phyloP scores from a whole-genome alignment of 2,797 vertebrate species.

The Helicolenus hilgendorfi region DNA sequence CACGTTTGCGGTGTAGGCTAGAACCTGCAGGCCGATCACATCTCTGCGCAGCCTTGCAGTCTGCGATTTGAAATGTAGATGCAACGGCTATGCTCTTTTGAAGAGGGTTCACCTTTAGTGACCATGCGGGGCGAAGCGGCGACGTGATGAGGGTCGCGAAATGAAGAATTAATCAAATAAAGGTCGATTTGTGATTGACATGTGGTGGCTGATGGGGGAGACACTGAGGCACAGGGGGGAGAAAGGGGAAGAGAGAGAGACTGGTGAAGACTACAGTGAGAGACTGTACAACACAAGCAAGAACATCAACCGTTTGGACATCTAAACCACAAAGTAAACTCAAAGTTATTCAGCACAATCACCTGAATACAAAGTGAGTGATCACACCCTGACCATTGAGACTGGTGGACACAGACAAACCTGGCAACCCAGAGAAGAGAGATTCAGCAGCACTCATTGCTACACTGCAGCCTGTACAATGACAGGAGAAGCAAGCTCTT shows the following conservation, averaged over 20 bases:
- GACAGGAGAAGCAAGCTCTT: neutral
- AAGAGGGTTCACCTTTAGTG: slow-evolving; percentile 52
- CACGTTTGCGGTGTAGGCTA: slow-evolving; percentile 1
- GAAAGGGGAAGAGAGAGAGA: neutral
- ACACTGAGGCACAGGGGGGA: neutral
- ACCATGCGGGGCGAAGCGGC: neutral
- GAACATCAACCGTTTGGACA: neutral
- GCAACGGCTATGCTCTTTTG: slow-evolving; percentile 40
- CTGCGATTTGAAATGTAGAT: slow-evolving; percentile 65
- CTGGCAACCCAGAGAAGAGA: neutral
- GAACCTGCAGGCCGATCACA: slow-evolving; percentile 19
- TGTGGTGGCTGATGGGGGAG: slow-evolving; percentile 7
- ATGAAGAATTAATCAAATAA: slow-evolving; percentile 69
- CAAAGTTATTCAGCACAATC: neutral
- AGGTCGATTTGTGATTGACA: slow-evolving; percentile 68
- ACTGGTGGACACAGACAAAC: slow-evolving; percentile 17
- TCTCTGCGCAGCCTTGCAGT: neutral
- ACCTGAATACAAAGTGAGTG: neutral
- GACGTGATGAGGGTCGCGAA: slow-evolving; percentile 52
- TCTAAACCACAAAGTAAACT: neutral
- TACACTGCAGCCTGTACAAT: neutral
- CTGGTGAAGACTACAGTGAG: neutral
- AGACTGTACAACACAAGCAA: neutral
- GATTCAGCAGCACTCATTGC: neutral
- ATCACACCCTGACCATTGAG: neutral